Evolutionary conservation across 2,797 vertebrate genomes (phyloP).

Genomic region (Fistularia tabacaria): DNA sequence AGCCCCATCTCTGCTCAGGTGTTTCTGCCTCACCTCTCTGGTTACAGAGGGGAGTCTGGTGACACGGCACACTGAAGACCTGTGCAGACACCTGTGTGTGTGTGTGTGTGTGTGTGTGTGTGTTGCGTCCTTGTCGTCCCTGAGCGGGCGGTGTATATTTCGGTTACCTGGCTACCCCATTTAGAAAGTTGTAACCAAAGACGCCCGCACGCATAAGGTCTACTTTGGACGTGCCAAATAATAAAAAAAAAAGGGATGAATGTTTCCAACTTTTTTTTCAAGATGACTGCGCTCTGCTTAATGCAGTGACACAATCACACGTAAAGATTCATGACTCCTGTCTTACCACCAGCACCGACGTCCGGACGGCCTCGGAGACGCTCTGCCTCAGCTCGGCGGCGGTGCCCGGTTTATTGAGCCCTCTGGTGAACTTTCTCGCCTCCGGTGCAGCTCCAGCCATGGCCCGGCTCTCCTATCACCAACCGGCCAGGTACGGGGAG

Average conservation of each 20-base stretch:
- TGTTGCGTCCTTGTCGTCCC: conserved; percentile 13
- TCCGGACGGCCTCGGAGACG: conserved; percentile 90
- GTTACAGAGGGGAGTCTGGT: conserved; percentile 47
- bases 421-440: conserved; percentile 90
- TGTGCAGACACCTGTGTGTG: conserved; percentile 4
- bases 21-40: conserved; percentile 32
- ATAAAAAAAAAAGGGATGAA: too few relatives aligned
- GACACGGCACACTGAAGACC: conserved; percentile 31
- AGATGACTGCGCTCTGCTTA: too few relatives aligned
- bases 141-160: conserved; percentile 47
- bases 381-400: conserved; percentile 93
- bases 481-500: conserved; percentile 7
- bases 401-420: conserved; percentile 90
- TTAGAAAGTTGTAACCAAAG: conserved; percentile 51
- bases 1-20: conserved; percentile 15
- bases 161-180: conserved; percentile 64
- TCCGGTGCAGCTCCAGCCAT: conserved; percentile 78
- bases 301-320: too few relatives aligned
- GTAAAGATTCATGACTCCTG: background rate
- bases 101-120: background rate
- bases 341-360: conserved; percentile 87
- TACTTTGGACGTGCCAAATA: too few relatives aligned
- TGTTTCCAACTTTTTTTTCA: too few relatives aligned
- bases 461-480: conserved; percentile 27
- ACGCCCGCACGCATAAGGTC: too few relatives aligned